A percentile compares a stretch with the other conserved stretches of the same genome.
These are phyloP conservation scores for Mesoligia furuncula DNA, from an alignment of 2,888 invertebrate species.

Conservation along the genomic window DNA sequence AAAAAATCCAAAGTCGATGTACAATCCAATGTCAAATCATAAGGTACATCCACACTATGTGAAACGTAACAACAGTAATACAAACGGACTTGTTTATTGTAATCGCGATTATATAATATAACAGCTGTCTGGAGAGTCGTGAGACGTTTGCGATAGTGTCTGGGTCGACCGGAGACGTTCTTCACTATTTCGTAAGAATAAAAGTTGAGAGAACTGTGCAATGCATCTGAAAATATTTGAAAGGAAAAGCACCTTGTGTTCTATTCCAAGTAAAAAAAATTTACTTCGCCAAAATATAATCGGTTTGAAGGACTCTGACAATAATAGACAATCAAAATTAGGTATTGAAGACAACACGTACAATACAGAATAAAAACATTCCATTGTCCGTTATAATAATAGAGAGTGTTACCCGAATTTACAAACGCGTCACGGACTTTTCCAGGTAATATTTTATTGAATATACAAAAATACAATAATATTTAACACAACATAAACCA, in stretches of 20 bases:
- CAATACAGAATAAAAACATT: conserved; percentile 11
- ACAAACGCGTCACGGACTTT: conserved; percentile 14
- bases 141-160: conserved; percentile 49
- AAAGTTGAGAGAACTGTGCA: conserved; percentile 5
- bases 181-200: conserved; percentile 17
- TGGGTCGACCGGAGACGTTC: conserved; percentile 28
- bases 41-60: conserved; percentile 51
- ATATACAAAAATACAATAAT: conserved; percentile 42
- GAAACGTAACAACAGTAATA: conserved; percentile 43
- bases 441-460: conserved; percentile 20
- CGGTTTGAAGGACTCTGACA: too few species aligned
- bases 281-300: not conserved
- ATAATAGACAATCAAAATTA: not conserved
- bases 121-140: conserved; percentile 56
- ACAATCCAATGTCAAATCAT: conserved; percentile 21
- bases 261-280: not conserved
- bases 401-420: conserved; percentile 4
- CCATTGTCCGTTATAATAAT: not conserved
- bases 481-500: conserved; percentile 55
- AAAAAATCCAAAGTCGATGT: not conserved
- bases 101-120: conserved; percentile 62
- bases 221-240: not conserved
- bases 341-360: not conserved
- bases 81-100: conserved; percentile 63
- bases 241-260: not conserved